Evolutionary conservation across 2,888 invertebrate genomes (phyloP).

Genomic region (Catocala fraxini): DNA sequence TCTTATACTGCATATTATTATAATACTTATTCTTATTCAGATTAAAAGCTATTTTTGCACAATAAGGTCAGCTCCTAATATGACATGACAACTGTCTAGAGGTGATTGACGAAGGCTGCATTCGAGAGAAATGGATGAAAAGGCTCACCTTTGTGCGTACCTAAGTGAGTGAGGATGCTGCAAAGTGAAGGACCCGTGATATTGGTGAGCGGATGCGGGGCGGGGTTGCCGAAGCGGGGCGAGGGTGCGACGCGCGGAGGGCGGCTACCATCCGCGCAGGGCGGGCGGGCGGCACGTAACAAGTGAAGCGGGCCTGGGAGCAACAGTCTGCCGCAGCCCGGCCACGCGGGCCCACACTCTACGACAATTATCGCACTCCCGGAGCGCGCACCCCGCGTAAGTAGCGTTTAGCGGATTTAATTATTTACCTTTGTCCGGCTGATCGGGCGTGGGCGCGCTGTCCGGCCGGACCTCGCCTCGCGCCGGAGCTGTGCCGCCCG

Average conservation of each 20-base stretch:
- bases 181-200: slow-evolving; percentile 79
- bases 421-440: slow-evolving; percentile 61
- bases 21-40: slow-evolving; percentile 18
- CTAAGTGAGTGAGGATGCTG: slow-evolving; percentile 77
- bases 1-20: neutral
- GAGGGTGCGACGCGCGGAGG: slow-evolving; percentile 59
- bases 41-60: slow-evolving; percentile 19
- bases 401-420: slow-evolving; percentile 72
- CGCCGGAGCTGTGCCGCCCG: slow-evolving; percentile 29
- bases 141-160: slow-evolving; percentile 54
- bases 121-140: slow-evolving; percentile 40
- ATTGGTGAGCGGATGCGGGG: slow-evolving; percentile 78
- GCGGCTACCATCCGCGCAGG: slow-evolving; percentile 67
- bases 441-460: slow-evolving; percentile 35
- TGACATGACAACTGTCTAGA: slow-evolving; percentile 30
- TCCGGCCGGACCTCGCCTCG: slow-evolving; percentile 24
- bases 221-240: slow-evolving; percentile 69
- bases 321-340: slow-evolving; percentile 88
- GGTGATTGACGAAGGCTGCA: slow-evolving; percentile 41
- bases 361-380: slow-evolving; percentile 69
- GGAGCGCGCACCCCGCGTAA: slow-evolving; percentile 74
- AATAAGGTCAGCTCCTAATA: slow-evolving; percentile 16
- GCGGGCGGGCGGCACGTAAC: slow-evolving; percentile 84
- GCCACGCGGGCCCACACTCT: slow-evolving; percentile 82
- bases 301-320: slow-evolving; percentile 87